Conservation (phyloP, 2,797 vertebrate genomes). For the Pseudochirops cupreus region DNA sequence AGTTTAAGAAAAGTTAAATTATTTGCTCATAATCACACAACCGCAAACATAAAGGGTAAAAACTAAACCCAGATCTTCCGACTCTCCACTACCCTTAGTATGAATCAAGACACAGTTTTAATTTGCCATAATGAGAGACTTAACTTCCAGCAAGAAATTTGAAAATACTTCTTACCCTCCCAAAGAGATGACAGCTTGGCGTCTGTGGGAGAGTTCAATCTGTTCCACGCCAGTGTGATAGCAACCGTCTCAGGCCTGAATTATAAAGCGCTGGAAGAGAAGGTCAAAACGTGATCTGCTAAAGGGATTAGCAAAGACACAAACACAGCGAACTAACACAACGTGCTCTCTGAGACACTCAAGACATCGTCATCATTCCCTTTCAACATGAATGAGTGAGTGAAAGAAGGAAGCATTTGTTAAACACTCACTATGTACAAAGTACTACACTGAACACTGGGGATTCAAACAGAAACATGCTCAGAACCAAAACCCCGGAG, state of each 20-base stretch:
- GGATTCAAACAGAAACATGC: not conserved
- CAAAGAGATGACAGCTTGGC: not conserved
- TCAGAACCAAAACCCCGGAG: not conserved
- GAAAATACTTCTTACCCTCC: not conserved
- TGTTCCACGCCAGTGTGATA: not conserved
- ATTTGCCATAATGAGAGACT: not conserved
- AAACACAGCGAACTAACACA: not conserved
- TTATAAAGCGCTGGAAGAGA: not conserved
- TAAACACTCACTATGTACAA: not conserved
- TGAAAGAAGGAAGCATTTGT: not conserved
- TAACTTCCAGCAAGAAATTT: not conserved
- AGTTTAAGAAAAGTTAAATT: not conserved
- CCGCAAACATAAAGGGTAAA: not conserved
- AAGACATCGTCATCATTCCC: not conserved
- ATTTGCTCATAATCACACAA: not conserved
- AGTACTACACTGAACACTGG: not conserved
- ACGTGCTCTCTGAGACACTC: not conserved
- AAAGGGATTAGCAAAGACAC: not conserved
- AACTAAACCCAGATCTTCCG: not conserved
- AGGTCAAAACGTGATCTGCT: not conserved
- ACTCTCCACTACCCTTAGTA: not conserved
- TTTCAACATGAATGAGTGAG: not conserved
- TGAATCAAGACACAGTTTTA: not conserved
- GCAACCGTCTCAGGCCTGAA: not conserved
- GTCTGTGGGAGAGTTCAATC: not conserved